phyloP scores from a whole-genome alignment of 2,797 vertebrate species.

The Danionella dracula region DNA sequence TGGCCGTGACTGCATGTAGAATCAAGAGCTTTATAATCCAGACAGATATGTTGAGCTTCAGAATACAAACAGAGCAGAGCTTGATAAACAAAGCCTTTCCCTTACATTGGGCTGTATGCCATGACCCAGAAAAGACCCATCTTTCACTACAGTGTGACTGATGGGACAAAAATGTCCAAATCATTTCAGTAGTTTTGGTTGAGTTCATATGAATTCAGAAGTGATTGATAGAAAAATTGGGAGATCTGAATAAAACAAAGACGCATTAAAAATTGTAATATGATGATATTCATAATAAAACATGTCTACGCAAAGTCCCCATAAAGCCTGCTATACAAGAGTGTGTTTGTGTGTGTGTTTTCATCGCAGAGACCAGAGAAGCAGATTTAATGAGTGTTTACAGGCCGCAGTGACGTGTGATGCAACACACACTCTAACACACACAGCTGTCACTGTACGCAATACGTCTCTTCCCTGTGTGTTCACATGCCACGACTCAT shows the following conservation, averaged over 20 bases:
- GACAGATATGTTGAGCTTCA: slow-evolving; percentile 5
- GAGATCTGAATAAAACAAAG: too few relatives aligned
- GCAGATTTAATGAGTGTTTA: slow-evolving; percentile 62
- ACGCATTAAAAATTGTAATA: too few relatives aligned
- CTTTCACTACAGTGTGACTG: too few relatives aligned
- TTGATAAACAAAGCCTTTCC: slow-evolving; percentile 8
- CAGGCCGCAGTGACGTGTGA: slow-evolving; percentile 38
- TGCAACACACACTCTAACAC: neutral
- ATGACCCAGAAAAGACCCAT: neutral
- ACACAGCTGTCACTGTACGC: slow-evolving; percentile 46
- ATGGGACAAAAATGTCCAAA: too few relatives aligned
- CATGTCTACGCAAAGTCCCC: too few relatives aligned
- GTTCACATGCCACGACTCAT: slow-evolving; percentile 23
- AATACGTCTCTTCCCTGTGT: slow-evolving; percentile 37
- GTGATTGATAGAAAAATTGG: too few relatives aligned
- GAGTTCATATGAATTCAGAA: too few relatives aligned
- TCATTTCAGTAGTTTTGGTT: too few relatives aligned
- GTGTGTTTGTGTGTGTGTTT: slow-evolving; percentile 42
- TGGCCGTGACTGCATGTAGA: neutral
- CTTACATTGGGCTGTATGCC: neutral
- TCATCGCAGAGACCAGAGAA: slow-evolving; percentile 35
- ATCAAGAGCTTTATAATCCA: slow-evolving; percentile 23
- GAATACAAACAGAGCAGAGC: slow-evolving; percentile 17
- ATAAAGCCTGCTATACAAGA: neutral
- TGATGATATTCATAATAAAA: too few relatives aligned